Evolutionary conservation across 2,797 vertebrate species (phyloP).

Genomic region (Periparus ater): DNA sequence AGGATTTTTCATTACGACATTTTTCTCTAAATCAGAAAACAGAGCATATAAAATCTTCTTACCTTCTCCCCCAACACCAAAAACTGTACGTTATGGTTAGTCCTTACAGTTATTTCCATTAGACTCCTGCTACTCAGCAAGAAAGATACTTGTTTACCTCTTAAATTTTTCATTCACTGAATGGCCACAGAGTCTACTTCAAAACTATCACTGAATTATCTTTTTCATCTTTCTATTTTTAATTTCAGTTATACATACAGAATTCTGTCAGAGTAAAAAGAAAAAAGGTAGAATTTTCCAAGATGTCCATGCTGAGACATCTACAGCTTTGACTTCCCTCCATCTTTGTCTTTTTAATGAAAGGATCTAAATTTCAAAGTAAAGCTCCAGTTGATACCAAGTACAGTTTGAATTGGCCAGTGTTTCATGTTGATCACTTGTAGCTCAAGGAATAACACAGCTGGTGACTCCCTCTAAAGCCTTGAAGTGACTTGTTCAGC

Average conservation of each 20-base stretch:
- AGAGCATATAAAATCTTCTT: not conserved
- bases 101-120: not conserved
- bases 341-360: not conserved
- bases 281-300: not conserved
- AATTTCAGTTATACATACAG: not conserved
- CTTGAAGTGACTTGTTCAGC: not conserved
- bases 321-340: not conserved
- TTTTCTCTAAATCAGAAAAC: not conserved
- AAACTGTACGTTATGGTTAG: not conserved
- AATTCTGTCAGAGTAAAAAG: not conserved
- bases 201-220: not conserved
- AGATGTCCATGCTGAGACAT: not conserved
- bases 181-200: not conserved
- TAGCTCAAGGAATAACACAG: not conserved
- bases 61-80: not conserved
- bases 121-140: not conserved
- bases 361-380: not conserved
- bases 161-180: not conserved
- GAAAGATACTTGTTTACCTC: not conserved
- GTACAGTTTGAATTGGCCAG: not conserved
- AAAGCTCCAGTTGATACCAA: not conserved
- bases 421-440: not conserved
- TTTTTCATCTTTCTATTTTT: not conserved
- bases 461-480: not conserved
- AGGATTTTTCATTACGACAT: not conserved